Evolutionary conservation across 2,113 vertebrate species (phyloP).

Genomic region (Pitta sordida): DNA sequence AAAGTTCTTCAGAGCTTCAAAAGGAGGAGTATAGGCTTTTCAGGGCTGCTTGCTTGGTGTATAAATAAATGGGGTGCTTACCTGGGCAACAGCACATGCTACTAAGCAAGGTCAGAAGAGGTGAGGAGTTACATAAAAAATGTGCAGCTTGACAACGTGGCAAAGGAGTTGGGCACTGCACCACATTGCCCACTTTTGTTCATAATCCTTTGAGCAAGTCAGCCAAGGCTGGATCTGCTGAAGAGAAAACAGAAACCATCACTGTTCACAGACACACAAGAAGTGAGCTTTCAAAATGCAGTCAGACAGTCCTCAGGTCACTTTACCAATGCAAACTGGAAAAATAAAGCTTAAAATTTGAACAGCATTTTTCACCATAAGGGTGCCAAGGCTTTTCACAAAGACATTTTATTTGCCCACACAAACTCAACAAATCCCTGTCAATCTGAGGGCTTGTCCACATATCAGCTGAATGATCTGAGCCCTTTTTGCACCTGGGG

Average conservation of each 20-base stretch:
- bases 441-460: not conserved
- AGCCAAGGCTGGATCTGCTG: not conserved
- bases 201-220: not conserved
- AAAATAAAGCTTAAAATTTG: not conserved
- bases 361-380: not conserved
- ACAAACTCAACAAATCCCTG: not conserved
- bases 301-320: not conserved
- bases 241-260: not conserved
- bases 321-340: not conserved
- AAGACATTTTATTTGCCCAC: not conserved
- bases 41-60: not conserved
- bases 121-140: not conserved
- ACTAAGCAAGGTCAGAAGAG: not conserved
- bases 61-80: not conserved
- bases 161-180: not conserved
- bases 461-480: not conserved
- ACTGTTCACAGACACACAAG: not conserved
- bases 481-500: not conserved
- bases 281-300: not conserved
- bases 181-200: not conserved
- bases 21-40: not conserved
- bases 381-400: not conserved
- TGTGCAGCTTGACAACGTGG: not conserved
- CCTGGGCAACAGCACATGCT: not conserved
- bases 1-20: slow-evolving; percentile 11